These are phyloP conservation scores for Hypothenemus hampei DNA, from an alignment of 1,140 invertebrate genomes.

Conservation along the genomic window DNA sequence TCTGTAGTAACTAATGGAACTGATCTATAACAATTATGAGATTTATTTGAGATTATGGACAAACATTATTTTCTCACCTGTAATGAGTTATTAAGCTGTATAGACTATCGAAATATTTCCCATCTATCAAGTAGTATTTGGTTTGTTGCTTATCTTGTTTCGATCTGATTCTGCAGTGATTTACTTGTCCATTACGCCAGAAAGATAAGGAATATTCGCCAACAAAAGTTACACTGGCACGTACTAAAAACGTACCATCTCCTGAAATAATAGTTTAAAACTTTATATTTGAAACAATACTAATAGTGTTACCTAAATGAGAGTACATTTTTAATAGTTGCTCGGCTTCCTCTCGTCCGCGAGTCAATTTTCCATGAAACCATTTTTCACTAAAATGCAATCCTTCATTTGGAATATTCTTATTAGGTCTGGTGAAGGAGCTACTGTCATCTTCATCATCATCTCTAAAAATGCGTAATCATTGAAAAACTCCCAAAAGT, in stretches of 20 bases:
- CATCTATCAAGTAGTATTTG: slow-evolving; percentile 89
- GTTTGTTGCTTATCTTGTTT: slow-evolving; percentile 85
- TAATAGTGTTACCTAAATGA: slow-evolving; percentile 58
- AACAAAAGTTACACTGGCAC: slow-evolving; percentile 93
- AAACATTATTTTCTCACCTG: slow-evolving; percentile 21
- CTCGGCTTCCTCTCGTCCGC: slow-evolving; percentile 66
- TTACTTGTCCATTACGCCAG: slow-evolving; percentile 82
- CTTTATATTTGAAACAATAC: neutral
- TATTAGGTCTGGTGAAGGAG: slow-evolving; percentile 37
- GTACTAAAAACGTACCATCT: slow-evolving; percentile 92
- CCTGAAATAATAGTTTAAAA: slow-evolving; percentile 21
- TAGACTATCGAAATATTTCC: slow-evolving; percentile 84
- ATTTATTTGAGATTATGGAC: neutral
- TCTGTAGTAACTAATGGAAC: slow-evolving; percentile 83
- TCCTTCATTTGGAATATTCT: slow-evolving; percentile 67
- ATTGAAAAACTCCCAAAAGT: no score
- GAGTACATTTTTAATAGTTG: slow-evolving; percentile 69
- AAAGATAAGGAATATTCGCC: slow-evolving; percentile 95
- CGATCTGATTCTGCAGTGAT: slow-evolving; percentile 88
- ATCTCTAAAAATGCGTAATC: slow-evolving; percentile 19
- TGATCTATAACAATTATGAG: slow-evolving; percentile 47
- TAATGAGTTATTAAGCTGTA: slow-evolving; percentile 92
- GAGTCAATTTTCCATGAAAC: slow-evolving; percentile 87
- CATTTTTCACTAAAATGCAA: slow-evolving; percentile 92
- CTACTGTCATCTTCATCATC: slow-evolving; percentile 49